Conservation (phyloP, 2,797 vertebrate genomes). For the Florisuga fusca region DNA sequence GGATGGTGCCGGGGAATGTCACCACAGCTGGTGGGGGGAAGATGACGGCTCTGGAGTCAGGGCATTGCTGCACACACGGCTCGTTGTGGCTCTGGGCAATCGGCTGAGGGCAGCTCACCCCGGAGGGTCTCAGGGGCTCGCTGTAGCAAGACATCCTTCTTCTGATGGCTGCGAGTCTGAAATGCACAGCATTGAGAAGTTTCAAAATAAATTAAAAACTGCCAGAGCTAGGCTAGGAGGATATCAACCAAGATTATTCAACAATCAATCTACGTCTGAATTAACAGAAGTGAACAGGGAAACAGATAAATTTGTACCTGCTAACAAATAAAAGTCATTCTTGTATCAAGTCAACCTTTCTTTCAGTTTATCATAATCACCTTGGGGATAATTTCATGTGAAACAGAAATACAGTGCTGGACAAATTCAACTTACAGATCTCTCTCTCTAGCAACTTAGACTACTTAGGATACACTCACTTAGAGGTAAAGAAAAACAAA, state of each 20-base stretch:
- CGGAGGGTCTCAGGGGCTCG: not conserved
- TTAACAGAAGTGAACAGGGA: not conserved
- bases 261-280: not conserved
- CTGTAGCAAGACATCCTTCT: not conserved
- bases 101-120: not conserved
- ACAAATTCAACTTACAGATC: not conserved
- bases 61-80: not conserved
- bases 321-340: not conserved
- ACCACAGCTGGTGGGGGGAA: not conserved
- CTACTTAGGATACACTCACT: accelerated
- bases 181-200: accelerated
- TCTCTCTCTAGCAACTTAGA: not conserved
- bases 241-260: not conserved
- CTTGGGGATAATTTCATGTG: not conserved
- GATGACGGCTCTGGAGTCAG: not conserved
- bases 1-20: not conserved
- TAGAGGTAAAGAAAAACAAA: too few species aligned
- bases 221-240: accelerated
- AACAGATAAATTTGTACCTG: accelerated
- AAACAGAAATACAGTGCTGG: not conserved
- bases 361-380: not conserved
- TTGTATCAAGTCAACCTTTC: not conserved
- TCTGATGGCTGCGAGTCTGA: not conserved
- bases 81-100: not conserved
- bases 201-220: not conserved